Conservation (phyloP, 2,888 invertebrate genomes). For the Caenorhabditis doughertyi region DNA sequence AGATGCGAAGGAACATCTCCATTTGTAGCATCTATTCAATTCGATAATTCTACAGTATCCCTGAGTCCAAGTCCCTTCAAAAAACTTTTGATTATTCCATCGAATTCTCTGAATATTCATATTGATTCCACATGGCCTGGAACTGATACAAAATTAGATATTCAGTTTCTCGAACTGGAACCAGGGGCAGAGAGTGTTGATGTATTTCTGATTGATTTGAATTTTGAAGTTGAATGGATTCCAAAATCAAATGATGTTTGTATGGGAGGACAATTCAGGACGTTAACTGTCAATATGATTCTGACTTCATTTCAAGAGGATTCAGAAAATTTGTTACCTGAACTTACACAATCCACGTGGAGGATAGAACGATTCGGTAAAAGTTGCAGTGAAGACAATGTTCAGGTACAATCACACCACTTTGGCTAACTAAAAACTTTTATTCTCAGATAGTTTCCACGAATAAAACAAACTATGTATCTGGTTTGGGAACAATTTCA, state of each 20-base stretch:
- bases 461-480: constrained; percentile 18
- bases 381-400: constrained; percentile 44
- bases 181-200: constrained; percentile 20
- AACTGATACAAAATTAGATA: constrained; percentile 25
- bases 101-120: constrained; percentile 10
- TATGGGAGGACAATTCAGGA: constrained; percentile 37
- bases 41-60: constrained; percentile 35
- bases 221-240: constrained; percentile 40
- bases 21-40: constrained; percentile 2
- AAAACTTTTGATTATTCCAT: constrained; percentile 42
- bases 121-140: constrained; percentile 52
- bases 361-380: constrained; percentile 8
- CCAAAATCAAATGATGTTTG: constrained; percentile 20
- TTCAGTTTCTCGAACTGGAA: constrained; percentile 36
- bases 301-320: constrained; percentile 1
- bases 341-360: constrained; percentile 32
- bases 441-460: constrained; percentile 10
- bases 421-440: not conserved
- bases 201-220: constrained; percentile 29
- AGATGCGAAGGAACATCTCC: constrained; percentile 14
- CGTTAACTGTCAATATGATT: constrained; percentile 39
- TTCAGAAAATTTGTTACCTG: not conserved
- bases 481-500: not conserved
- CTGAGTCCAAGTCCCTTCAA: constrained; percentile 16
- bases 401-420: constrained; percentile 27